These are phyloP conservation scores for Tokudaia tokunoshimensis DNA, from an alignment of 2,797 vertebrate species.

Conservation along the genomic window DNA sequence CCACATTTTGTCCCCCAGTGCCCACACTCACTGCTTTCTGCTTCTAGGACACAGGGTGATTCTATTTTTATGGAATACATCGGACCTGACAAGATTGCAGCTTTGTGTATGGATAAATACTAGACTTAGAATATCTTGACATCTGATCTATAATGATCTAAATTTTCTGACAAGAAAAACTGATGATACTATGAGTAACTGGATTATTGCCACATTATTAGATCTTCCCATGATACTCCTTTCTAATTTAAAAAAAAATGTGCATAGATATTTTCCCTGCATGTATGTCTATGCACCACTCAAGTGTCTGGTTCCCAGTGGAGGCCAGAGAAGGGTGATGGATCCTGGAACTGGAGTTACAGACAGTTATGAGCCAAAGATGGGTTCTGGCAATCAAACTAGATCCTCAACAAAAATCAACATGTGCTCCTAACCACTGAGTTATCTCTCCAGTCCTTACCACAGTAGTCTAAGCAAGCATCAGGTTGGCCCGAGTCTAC, in stretches of 20 bases:
- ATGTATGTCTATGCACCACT: not conserved
- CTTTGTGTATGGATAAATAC: not conserved
- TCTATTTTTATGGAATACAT: not conserved
- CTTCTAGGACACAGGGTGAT: rapidly evolving
- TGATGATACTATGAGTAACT: not conserved
- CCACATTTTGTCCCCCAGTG: not conserved
- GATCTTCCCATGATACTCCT: not conserved
- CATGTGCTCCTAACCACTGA: not conserved
- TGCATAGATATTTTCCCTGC: not conserved
- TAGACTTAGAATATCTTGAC: not conserved
- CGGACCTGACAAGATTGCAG: not conserved
- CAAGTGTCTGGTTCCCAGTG: not conserved
- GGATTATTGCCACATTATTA: not conserved
- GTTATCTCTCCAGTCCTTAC: not conserved
- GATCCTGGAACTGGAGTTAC: not conserved
- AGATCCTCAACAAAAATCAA: not conserved
- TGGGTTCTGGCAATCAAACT: not conserved
- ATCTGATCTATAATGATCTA: not conserved
- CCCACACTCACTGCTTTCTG: rapidly evolving
- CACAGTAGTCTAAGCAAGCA: rapidly evolving
- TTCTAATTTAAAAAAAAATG: not conserved
- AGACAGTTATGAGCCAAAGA: not conserved
- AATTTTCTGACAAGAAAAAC: not conserved
- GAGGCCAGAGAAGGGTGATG: not conserved
- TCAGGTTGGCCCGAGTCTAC: not conserved